Conservation (phyloP, 2,797 vertebrate species). For the Glossophaga mutica region DNA sequence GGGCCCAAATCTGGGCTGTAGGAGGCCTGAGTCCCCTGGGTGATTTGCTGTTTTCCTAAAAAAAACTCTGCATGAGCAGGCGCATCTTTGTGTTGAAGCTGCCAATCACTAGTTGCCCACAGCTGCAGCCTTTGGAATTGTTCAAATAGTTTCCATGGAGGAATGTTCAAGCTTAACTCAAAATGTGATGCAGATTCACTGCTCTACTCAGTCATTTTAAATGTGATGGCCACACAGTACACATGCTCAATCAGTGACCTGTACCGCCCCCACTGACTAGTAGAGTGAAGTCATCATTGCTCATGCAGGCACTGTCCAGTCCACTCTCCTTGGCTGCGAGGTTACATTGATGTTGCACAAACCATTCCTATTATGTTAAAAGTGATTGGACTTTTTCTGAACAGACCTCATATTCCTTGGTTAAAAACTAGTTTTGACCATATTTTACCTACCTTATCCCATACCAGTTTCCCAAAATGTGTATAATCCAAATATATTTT, state of each 20-base stretch:
- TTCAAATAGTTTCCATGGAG: neutral
- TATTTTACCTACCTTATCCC: neutral
- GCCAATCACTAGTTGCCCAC: neutral
- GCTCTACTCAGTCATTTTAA: neutral
- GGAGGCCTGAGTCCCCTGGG: neutral
- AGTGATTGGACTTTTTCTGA: neutral
- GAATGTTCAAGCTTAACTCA: neutral
- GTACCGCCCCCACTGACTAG: neutral
- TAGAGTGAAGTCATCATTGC: neutral
- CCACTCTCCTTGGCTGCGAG: neutral
- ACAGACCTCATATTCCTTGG: neutral
- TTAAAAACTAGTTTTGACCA: neutral
- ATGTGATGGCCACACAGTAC: neutral
- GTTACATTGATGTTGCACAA: neutral
- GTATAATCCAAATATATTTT: neutral
- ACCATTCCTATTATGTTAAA: neutral
- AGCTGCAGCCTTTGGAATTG: neutral
- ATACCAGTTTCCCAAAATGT: neutral
- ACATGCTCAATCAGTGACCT: neutral
- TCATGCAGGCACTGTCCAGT: neutral
- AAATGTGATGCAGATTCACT: neutral
- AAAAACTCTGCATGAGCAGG: neutral
- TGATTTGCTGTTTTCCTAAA: neutral
- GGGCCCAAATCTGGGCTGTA: neutral
- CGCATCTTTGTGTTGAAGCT: neutral